Percentiles rank a stretch among this genome's conserved stretches.
These are phyloP conservation scores for Lepus oiostolus DNA, from an alignment of 2,797 vertebrate genomes.

Conservation along the genomic window DNA sequence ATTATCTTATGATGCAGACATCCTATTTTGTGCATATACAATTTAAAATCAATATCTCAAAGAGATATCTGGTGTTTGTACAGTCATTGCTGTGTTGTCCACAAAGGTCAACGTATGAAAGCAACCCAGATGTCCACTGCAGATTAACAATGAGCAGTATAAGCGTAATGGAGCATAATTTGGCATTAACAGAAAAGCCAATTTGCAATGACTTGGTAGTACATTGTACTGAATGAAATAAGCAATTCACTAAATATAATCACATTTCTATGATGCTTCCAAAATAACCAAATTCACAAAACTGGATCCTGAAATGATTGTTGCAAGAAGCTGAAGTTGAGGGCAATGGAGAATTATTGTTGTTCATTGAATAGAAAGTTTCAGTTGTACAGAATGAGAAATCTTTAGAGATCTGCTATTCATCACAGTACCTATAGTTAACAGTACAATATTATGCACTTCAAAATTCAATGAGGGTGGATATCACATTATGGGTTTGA, in stretches of 20 bases:
- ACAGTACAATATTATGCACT: no score
- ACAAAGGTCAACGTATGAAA: background rate
- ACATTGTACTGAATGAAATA: background rate
- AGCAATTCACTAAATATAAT: background rate
- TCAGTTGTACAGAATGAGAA: no score
- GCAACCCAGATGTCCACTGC: background rate
- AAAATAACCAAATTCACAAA: background rate
- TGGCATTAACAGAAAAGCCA: background rate
- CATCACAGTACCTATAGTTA: background rate
- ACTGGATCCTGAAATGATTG: background rate
- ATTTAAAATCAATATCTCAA: background rate
- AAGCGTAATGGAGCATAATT: background rate
- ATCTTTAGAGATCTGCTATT: background rate
- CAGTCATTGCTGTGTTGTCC: background rate
- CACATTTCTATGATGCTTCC: background rate
- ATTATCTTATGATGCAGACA: background rate
- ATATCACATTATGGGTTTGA: background rate
- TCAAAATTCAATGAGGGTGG: background rate
- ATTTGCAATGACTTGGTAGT: background rate
- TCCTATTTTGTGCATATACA: background rate
- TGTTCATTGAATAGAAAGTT: background rate
- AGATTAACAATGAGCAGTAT: no score
- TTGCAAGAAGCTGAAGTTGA: background rate
- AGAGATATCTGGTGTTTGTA: background rate
- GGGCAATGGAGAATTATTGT: background rate